Base-by-base conservation (phyloP, 2,797 vertebrate genomes). In the Sebastes iracundus region DNA sequence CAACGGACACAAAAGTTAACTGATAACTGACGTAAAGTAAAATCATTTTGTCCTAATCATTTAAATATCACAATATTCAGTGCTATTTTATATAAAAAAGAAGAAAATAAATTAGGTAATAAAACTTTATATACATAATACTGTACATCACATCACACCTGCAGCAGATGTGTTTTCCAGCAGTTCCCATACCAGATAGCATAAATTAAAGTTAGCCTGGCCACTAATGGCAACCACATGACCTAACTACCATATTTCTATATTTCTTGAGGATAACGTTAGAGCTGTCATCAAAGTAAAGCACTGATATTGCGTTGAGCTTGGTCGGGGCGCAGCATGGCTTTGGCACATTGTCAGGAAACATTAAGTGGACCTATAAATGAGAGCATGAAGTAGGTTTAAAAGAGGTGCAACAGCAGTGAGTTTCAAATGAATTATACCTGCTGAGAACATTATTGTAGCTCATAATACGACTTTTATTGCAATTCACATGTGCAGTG, bases 181-280 rank as follows among this genome's bases (percentile, higher is more conserved):
- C 86, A 32, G 91, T 86, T 88, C 82, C 83, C 85, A 61, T 81
- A 87, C 85, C 86, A 89, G 86, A 88, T 79, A 89, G 80, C 81
- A 90, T 93, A 94, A 94, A 88, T 93, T 89, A 88, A 87, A 79
- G 64, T 75, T 38, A 66, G 46, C 58, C 53, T 16, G 16, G 32
- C 64, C 7, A 81, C 95, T 96, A 99, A 94, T 99, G 98, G 93
- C 99, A 99, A 75, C 99, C 98, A 86, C 99, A 99, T 61, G 98
- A 99, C 80, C 98, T 96, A 30, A 99, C 99, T 11, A 99, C 99
- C 99, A 99, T 99, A 90, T 99, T 99, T 91, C 99, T 97, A 86
- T 99, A 99, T 93, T 99, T 99, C 95, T 99, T 99, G 92, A 99
- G 95, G 94, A 99, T 99, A 81, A 99, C 99, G 30, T 99, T 99